Conservation (phyloP, 2,797 vertebrate genomes). For the Phylloscopus collybita region DNA sequence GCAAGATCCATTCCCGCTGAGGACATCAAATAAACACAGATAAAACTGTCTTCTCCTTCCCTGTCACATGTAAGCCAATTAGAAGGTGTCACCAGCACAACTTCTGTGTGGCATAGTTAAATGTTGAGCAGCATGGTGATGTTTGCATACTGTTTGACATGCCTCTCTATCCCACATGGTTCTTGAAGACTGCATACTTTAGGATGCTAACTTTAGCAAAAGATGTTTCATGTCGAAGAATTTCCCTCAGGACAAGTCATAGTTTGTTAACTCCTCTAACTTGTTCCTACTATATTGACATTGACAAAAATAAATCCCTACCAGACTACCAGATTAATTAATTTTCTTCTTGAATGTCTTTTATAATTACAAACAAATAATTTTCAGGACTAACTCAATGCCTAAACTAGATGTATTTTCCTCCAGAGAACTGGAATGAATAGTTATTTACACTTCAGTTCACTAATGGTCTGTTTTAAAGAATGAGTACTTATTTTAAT, state of each 20-base stretch:
- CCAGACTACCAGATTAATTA: neutral
- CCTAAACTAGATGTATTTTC: slow-evolving; percentile 7
- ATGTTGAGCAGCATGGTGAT: neutral
- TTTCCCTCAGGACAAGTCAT: neutral
- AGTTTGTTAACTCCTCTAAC: neutral
- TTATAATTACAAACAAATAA: slow-evolving; percentile 7
- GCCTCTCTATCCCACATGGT: neutral
- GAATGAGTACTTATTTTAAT: slow-evolving; percentile 13
- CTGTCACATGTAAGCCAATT: neutral
- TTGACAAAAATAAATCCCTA: neutral
- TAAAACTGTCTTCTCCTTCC: neutral
- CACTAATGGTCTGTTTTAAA: slow-evolving; percentile 14
- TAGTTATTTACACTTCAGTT: slow-evolving; percentile 33
- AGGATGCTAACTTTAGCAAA: neutral
- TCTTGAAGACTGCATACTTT: neutral
- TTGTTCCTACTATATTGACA: neutral
- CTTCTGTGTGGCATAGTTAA: neutral
- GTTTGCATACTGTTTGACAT: neutral
- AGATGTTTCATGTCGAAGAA: neutral
- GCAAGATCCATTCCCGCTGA: neutral
- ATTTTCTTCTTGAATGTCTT: neutral
- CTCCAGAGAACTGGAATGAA: neutral
- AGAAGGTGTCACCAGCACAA: neutral
- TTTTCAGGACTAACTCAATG: slow-evolving; percentile 30
- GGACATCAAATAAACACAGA: neutral